Conservation (phyloP, 64 coral and sea anemone genomes). For the Astreopora myriophthalma region DNA sequence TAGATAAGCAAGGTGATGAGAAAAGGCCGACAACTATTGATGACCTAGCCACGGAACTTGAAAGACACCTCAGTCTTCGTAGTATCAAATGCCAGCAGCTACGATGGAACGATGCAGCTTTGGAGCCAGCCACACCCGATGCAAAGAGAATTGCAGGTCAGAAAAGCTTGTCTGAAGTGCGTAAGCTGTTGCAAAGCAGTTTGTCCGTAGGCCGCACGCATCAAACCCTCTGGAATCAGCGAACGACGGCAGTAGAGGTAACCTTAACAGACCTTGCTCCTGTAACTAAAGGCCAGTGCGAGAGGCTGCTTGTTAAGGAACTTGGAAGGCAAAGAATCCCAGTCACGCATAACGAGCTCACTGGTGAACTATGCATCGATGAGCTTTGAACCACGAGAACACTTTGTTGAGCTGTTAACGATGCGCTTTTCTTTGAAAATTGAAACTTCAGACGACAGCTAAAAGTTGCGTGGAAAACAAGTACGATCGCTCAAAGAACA, state of each 20-base stretch:
- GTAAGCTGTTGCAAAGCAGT: not conserved
- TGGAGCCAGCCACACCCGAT: conserved; percentile 34
- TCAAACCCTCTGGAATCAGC: not conserved
- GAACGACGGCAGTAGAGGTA: not conserved
- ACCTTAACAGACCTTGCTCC: not conserved
- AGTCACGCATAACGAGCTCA: conserved; percentile 66
- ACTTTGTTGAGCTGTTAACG: too few relatives aligned
- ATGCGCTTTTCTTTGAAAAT: too few relatives aligned
- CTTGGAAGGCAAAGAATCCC: conserved; percentile 54
- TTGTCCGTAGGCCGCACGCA: not conserved
- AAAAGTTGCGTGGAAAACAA: too few relatives aligned
- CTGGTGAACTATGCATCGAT: not conserved
- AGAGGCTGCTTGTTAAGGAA: conserved; percentile 43
- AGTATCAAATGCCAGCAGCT: conserved; percentile 65
- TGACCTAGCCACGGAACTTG: conserved; percentile 61
- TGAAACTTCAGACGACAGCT: too few relatives aligned
- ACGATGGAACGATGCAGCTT: conserved; percentile 7
- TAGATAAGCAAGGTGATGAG: conserved; percentile 1
- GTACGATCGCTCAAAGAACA: too few relatives aligned
- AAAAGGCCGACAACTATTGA: conserved; percentile 36
- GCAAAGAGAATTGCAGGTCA: conserved; percentile 51
- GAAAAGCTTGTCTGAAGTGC: conserved; percentile 51
- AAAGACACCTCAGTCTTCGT: conserved; percentile 55
- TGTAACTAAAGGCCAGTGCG: conserved; percentile 42
- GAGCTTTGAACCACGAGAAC: not conserved